Percentiles rank a stretch among this genome's conserved stretches.
Conservation (phyloP, 2,797 vertebrate species). For the Falco biarmicus region DNA sequence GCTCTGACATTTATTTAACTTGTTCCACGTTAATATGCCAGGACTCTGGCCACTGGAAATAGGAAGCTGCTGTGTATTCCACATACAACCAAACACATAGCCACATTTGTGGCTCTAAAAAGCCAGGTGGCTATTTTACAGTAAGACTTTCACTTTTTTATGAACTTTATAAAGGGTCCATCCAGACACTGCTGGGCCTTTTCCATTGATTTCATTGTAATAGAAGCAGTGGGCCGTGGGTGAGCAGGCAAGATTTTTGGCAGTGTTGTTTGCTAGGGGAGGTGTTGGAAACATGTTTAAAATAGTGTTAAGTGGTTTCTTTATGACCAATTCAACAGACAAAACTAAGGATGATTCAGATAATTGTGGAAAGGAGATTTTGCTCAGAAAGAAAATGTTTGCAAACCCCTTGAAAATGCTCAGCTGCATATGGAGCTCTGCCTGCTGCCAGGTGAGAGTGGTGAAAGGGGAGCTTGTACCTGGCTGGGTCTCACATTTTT, state of each 20-base stretch:
- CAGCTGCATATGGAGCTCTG: neutral
- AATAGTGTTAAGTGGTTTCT: neutral
- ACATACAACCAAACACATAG: neutral
- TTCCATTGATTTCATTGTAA: neutral
- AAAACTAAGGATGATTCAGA: neutral
- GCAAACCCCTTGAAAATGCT: neutral
- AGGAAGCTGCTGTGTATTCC: neutral
- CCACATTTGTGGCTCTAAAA: neutral
- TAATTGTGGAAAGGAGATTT: slow-evolving; percentile 1
- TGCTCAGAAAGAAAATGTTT: neutral
- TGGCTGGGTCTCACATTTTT: neutral
- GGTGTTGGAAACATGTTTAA: neutral
- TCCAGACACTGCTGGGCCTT: neutral
- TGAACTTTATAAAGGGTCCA: neutral
- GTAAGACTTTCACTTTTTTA: neutral
- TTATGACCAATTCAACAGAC: neutral
- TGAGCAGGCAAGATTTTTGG: neutral
- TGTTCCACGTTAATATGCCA: neutral
- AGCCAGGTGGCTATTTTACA: neutral
- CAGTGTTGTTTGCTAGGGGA: neutral
- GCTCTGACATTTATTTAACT: neutral
- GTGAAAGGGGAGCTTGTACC: neutral
- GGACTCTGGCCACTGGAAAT: neutral
- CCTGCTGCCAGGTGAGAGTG: neutral
- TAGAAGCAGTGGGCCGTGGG: neutral